Base-by-base conservation (phyloP, 2,113 vertebrate genomes). In the Pelodiscus sinensis region DNA sequence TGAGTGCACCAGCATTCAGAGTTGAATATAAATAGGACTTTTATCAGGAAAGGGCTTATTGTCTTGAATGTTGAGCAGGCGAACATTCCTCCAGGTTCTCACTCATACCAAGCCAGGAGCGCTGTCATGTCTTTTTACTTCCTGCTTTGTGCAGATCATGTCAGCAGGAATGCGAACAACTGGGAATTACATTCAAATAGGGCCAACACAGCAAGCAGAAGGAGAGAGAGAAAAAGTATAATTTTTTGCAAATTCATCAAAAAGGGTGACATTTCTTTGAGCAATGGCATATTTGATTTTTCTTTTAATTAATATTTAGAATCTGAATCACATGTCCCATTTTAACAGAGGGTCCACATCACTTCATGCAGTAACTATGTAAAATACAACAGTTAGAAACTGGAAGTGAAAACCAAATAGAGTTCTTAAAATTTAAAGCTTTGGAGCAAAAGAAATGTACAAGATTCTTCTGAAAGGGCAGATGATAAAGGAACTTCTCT, bases 151-250 rank as follows among this genome's bases (percentile, higher is more conserved):
- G 24, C 57, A 75, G 79, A 86, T 75, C 84, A 6, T 82, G 84
- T 95, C 93, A 95, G 77, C 82, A 93, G 86, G 86, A 91, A 95
- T 29, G 68, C 80, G 35, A 95, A 92, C 78, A 93, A 92, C 75
- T 84, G 58, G 79, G 90, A 97, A 92, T 5, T 60, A 71, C 1
- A 1, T 52, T 91, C 88, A 85, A 56, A n/a, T n/a, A 2, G 1
- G n/a, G 92, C 29, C 0, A 2, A 50, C 25, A 68, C 1, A 3
- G 87, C 86, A 93, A 85, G 16, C 1, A 24, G 6, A 52, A 90
- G 38, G 31, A 90, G 51, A 84, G 9, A 9, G 57, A 82, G 14
- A 79, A 2, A 18, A 5, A 80, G 25, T 12, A 56, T 57, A n/a
- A 21, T 57, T 79, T 94, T 86, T 84, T 11, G 19, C 62, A 88